Conservation (phyloP, 2,113 vertebrate species). For the Alosa alosa region DNA sequence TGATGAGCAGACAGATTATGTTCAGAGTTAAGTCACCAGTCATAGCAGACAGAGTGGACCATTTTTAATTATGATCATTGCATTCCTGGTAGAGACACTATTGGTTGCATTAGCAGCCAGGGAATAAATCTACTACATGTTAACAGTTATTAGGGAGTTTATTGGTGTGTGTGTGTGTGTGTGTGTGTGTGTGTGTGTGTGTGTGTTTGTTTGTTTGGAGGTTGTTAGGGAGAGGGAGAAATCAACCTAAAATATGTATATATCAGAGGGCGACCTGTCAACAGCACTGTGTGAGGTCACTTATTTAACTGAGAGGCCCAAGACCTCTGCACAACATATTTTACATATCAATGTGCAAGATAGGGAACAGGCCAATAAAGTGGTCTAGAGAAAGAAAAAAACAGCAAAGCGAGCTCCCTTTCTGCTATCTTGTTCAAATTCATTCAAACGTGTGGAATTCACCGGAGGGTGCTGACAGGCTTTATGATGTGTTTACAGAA, state of each 20-base stretch:
- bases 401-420: not conserved
- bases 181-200: not conserved
- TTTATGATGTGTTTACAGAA: constrained; percentile 64
- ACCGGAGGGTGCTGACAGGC: constrained; percentile 50
- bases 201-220: not conserved
- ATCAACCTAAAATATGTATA: not conserved
- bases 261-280: not conserved
- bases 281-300: not conserved
- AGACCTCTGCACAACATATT: not conserved
- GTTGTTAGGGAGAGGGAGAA: not conserved
- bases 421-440: constrained; percentile 30
- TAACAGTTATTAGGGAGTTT: not conserved
- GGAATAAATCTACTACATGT: not conserved
- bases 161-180: not conserved
- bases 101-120: not conserved
- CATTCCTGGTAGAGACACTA: not conserved
- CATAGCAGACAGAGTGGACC: not conserved
- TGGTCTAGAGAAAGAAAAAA: not conserved
- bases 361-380: not conserved
- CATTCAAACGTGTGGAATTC: constrained; percentile 37
- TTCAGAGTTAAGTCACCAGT: not conserved
- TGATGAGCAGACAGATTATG: not conserved
- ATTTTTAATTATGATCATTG: not conserved
- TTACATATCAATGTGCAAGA: not conserved
- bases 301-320: not conserved